phyloP scores from a whole-genome alignment of 2,113 vertebrate genomes.

The Menura novaehollandiae region DNA sequence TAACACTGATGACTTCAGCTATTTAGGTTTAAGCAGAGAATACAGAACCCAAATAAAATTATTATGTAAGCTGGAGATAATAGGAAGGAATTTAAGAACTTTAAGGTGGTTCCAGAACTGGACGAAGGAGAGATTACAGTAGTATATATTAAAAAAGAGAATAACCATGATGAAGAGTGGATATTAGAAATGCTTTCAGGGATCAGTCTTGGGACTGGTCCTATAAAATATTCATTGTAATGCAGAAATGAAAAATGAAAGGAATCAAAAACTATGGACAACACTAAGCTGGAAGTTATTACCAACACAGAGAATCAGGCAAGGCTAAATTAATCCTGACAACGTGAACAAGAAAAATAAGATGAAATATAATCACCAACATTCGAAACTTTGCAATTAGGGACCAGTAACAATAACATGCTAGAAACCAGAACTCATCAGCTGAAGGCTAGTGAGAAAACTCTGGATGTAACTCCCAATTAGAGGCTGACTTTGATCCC shows the following conservation, averaged over 20 bases:
- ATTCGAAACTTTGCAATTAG: not conserved
- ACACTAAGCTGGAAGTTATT: not conserved
- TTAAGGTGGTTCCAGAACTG: not conserved
- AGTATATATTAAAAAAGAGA: not conserved
- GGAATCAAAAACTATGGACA: not conserved
- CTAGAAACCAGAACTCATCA: not conserved
- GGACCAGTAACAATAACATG: not conserved
- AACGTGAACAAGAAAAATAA: not conserved
- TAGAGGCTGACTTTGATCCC: not conserved
- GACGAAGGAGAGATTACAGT: not conserved
- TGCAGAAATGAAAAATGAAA: not conserved
- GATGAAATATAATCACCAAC: not conserved
- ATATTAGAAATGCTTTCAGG: not conserved
- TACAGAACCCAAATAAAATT: conserved; percentile 36
- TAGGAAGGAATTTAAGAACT: conserved; percentile 10
- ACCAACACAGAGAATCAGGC: not conserved
- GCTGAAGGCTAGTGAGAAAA: not conserved
- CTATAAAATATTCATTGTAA: not conserved
- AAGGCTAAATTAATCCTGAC: not conserved
- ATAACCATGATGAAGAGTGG: not conserved
- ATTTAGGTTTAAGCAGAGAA: conserved; percentile 28
- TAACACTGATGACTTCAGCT: conserved; percentile 16
- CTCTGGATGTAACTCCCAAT: not conserved
- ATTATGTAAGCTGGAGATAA: conserved; percentile 2
- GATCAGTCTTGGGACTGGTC: not conserved